Percentiles rank a stretch among this genome's conserved stretches.
Conservation (phyloP, 35 echinoderm and acorn worm species). For the Anneissia japonica region DNA sequence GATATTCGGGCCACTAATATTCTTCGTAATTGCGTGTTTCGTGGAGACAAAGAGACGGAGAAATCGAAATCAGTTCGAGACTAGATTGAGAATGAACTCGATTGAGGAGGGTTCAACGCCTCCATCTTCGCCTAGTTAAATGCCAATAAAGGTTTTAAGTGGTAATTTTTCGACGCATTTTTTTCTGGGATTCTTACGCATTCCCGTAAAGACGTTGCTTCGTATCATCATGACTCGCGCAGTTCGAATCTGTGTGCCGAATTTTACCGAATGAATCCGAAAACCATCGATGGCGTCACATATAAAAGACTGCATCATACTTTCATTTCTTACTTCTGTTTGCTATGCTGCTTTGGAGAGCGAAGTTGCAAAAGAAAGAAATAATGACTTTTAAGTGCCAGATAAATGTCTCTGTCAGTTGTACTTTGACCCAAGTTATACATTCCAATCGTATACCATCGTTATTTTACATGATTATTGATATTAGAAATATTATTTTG, state of each 20-base stretch:
- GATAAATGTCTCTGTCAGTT: no score
- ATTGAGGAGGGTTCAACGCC: neutral
- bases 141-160: neutral
- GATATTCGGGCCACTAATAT: neutral
- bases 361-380: neutral
- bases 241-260: neutral
- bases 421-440: no score
- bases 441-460: no score
- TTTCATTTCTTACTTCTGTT: neutral
- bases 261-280: neutral
- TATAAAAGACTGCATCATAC: neutral
- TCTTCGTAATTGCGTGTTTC: neutral
- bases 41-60: neutral
- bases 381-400: no score
- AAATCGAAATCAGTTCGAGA: neutral
- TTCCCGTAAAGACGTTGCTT: neutral
- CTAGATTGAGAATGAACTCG: neutral
- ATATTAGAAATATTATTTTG: no score
- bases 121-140: neutral
- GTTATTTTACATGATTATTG: no score
- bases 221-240: neutral
- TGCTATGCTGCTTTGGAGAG: neutral
- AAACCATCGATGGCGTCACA: neutral
- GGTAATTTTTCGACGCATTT: neutral
- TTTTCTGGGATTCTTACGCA: neutral